Evolutionary conservation across 1,140 invertebrate species (phyloP), one percentile per base, ranked within the genome.

Genomic region (Homalodisca vitripennis): DNA sequence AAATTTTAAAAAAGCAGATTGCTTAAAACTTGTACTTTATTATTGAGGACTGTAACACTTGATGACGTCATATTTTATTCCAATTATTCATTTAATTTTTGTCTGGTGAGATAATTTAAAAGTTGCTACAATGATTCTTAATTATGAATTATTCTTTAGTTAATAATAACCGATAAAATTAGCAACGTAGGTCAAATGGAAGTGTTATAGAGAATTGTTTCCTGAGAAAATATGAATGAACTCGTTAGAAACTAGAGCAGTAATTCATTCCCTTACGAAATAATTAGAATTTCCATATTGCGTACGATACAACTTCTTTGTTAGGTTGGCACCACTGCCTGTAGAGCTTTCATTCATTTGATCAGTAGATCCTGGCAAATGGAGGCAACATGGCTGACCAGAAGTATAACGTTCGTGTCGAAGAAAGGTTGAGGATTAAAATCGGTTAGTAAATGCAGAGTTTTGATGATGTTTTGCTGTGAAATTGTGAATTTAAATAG

Each of bases 401-500:
- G 83, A 87, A 85, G 85, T 87, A 86, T 85, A 87, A 89, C 87
- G 89, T 92, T 83, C 88, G 91, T 84, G 87, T 91, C 82, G 89
- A 90, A 81, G 90, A 93, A 85, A 87, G 89, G 81, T 86, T 93
- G 81, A 92, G 89, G 87, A 91, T 92, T 79, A 93, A 92, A 87
- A 92, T 93, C 78, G 91, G 91, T 92, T 85, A 81, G 87, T 86
- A 82, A 34, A 68, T 67, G 62, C 74, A 75, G 75, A 71, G 60
- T 53, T 65, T 70, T 64, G 20, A 60, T 48, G 70, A 53, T 53
- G 69, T 32, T 66, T 70, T 68, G 66, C 64, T 41, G 60, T 69
- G 13, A 29, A n/a, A 47, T 60, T 10, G 32, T 64, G 34, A 64
- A 64, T 64, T 64, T 64, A 64, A 34, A 3, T 3, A 24, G 30